Evolutionary conservation across 2,888 invertebrate genomes (phyloP).

Genomic region (Ennomos erosarius): DNA sequence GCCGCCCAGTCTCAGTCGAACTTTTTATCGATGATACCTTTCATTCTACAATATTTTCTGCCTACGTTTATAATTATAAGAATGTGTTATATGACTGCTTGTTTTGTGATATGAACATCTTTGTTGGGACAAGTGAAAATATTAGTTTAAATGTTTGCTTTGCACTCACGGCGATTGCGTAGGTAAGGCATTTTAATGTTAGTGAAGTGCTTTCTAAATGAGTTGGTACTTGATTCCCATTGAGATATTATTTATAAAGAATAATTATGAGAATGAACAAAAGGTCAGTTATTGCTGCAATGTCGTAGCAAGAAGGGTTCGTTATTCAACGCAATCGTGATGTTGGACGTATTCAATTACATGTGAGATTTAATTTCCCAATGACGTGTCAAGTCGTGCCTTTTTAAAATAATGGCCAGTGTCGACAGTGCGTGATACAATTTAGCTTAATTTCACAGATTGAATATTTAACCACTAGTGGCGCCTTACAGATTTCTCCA

Average conservation of each 20-base stretch:
- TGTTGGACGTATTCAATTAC: slow-evolving; percentile 13
- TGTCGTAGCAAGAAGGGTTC: slow-evolving; percentile 11
- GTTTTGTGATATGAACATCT: slow-evolving; percentile 56
- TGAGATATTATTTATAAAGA: slow-evolving; percentile 28
- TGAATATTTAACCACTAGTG: not conserved
- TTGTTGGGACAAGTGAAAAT: slow-evolving; percentile 66
- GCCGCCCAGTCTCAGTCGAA: slow-evolving; percentile 48
- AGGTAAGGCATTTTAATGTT: slow-evolving; percentile 63
- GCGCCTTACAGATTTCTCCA: no score
- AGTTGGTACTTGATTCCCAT: slow-evolving; percentile 28
- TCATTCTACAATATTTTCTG: slow-evolving; percentile 43
- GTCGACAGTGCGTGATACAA: not conserved
- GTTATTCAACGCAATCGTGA: slow-evolving; percentile 5
- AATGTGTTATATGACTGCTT: slow-evolving; percentile 49
- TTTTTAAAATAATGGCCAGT: no score
- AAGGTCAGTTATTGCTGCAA: slow-evolving; percentile 28
- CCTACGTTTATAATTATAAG: slow-evolving; percentile 46
- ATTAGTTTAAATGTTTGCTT: slow-evolving; percentile 73
- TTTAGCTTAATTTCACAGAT: not conserved
- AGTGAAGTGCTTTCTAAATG: slow-evolving; percentile 43
- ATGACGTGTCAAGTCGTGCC: not conserved
- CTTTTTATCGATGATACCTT: slow-evolving; percentile 45
- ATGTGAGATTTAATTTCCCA: slow-evolving; percentile 3
- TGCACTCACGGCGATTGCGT: slow-evolving; percentile 71
- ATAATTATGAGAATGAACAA: slow-evolving; percentile 26